Evolutionary conservation across 2,113 vertebrate genomes (phyloP).

Genomic region (Sturnira hondurensis): DNA sequence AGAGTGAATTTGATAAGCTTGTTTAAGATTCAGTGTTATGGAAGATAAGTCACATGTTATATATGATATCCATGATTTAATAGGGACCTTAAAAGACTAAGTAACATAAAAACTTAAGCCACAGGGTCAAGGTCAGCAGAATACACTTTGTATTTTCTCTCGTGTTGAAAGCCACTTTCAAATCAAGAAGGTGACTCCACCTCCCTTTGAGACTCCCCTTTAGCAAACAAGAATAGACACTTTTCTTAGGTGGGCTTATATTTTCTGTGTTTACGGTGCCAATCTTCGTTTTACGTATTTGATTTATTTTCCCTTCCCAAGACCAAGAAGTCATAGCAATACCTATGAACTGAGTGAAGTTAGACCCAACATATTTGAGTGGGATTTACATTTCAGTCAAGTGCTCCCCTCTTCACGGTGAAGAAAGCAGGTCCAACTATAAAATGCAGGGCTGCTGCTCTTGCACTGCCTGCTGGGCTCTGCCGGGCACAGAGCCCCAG

Average conservation of each 20-base stretch:
- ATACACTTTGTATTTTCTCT: not conserved
- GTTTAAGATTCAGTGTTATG: not conserved
- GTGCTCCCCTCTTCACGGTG: not conserved
- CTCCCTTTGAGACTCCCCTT: not conserved
- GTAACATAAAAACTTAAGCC: not conserved
- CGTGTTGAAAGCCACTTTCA: not conserved
- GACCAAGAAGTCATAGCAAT: not conserved
- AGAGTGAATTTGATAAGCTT: not conserved
- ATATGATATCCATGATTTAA: not conserved
- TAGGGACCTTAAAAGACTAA: not conserved
- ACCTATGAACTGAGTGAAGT: not conserved
- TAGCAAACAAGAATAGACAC: not conserved
- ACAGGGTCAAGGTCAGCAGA: not conserved
- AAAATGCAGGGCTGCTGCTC: not conserved
- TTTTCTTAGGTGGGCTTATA: not conserved
- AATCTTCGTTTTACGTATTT: not conserved
- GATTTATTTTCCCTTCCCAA: constrained; percentile 33
- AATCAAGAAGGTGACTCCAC: not conserved
- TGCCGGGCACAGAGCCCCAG: not conserved
- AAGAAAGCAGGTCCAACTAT: not conserved
- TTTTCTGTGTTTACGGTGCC: not conserved
- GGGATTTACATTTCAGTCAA: not conserved
- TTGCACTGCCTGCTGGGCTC: not conserved
- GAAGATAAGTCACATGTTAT: not conserved
- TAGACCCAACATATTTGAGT: not conserved